Percentiles rank a stretch among this genome's conserved stretches.
Conservation (phyloP, 2,888 invertebrate genomes). For the Drosophila paramelanica region DNA sequence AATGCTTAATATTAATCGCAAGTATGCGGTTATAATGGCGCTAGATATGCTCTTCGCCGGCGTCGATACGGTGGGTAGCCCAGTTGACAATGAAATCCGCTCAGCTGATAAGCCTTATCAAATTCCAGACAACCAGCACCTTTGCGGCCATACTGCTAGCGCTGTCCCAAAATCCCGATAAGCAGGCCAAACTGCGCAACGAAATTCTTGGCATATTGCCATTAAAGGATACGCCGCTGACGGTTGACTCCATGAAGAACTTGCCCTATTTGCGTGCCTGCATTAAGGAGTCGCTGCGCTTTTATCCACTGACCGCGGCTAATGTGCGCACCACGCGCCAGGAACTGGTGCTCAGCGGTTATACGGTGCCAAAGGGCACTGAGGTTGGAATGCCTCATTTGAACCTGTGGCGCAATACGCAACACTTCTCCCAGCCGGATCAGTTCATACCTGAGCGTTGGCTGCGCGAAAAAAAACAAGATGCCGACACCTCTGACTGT, state of each 20-base stretch:
- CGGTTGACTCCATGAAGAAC: conserved; percentile 84
- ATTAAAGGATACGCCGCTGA: conserved; percentile 82
- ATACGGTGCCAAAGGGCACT: conserved; percentile 87
- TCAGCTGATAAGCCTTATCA: not conserved
- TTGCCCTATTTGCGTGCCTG: conserved; percentile 89
- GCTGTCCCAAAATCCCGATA: conserved; percentile 87
- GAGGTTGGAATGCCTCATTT: conserved; percentile 90
- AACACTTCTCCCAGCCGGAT: conserved; percentile 87
- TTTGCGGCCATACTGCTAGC: conserved; percentile 61
- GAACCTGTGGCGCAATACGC: conserved; percentile 87
- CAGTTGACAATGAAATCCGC: no score
- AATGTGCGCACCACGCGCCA: conserved; percentile 86
- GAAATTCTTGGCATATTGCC: conserved; percentile 86
- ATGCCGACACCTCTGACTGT: conserved; percentile 83
- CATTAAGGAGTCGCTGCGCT: conserved; percentile 89
- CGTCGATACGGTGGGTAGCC: conserved; percentile 88
- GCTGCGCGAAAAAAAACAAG: conserved; percentile 84
- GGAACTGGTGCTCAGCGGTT: conserved; percentile 87
- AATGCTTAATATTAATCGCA: conserved; percentile 87
- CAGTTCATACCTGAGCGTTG: conserved; percentile 91
- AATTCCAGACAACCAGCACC: conserved; percentile 38
- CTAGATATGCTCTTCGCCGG: conserved; percentile 89
- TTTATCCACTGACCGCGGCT: conserved; percentile 87
- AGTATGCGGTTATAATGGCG: conserved; percentile 88
- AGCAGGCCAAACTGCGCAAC: conserved; percentile 88